Conservation (phyloP, 2,113 vertebrate species). For the Microcebus lehilahytsara region DNA sequence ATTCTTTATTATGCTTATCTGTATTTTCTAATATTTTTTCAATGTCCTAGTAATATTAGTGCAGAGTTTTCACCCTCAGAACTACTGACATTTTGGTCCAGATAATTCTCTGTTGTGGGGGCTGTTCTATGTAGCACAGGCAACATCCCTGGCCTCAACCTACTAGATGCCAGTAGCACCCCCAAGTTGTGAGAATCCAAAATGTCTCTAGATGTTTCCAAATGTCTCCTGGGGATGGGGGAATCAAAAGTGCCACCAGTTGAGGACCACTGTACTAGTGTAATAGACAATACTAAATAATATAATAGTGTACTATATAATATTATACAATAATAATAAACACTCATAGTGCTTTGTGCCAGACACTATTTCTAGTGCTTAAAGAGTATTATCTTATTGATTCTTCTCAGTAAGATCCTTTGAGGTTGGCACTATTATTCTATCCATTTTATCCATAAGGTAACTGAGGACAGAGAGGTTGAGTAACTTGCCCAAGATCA, state of each 20-base stretch:
- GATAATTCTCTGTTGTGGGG: not conserved
- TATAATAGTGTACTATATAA: not conserved
- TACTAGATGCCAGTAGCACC: not conserved
- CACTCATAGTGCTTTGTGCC: not conserved
- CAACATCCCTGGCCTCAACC: not conserved
- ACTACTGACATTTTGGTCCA: not conserved
- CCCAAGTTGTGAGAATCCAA: not conserved
- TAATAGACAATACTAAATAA: not conserved
- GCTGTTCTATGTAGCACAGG: not conserved
- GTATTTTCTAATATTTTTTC: constrained; percentile 21
- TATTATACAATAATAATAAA: not conserved
- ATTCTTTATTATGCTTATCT: not conserved
- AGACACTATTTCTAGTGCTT: not conserved
- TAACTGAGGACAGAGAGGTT: not conserved
- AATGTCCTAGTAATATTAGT: not conserved
- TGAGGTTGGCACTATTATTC: not conserved
- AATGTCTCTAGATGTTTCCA: not conserved
- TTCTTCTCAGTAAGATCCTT: not conserved
- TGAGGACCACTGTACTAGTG: not conserved
- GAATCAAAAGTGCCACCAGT: not conserved
- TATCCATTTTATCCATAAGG: not conserved
- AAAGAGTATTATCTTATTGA: not conserved
- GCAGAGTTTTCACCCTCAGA: not conserved
- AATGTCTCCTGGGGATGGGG: not conserved
- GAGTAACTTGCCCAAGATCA: not conserved